Percentiles rank a stretch among this genome's conserved stretches.
Conservation (phyloP, 2,888 invertebrate genomes). For the Hybos culiciformis region DNA sequence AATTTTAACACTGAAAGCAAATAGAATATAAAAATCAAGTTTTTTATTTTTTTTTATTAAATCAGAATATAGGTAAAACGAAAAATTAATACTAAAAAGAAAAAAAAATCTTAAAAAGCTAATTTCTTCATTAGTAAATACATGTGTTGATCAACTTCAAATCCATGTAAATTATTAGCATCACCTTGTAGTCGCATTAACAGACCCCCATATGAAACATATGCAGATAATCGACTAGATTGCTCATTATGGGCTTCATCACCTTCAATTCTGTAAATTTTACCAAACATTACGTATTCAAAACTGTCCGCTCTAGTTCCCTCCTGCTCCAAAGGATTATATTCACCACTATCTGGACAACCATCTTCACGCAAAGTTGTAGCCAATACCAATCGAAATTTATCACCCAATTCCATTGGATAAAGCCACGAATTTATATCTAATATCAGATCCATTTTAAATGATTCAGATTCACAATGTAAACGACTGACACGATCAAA, state of each 20-base stretch:
- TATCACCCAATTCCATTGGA: conserved; percentile 86
- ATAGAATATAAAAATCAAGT: too few species aligned
- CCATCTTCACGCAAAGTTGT: conserved; percentile 94
- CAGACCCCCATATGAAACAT: conserved; percentile 94
- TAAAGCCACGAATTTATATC: conserved; percentile 98
- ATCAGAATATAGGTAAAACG: too few species aligned
- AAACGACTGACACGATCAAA: conserved; percentile 93
- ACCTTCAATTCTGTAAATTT: conserved; percentile 71
- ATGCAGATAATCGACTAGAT: conserved; percentile 79
- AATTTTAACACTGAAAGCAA: too few species aligned
- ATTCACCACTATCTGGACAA: conserved; percentile 90
- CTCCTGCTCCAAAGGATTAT: conserved; percentile 78
- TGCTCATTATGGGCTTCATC: conserved; percentile 83
- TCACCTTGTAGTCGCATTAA: conserved; percentile 96
- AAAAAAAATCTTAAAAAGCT: conserved; percentile 52
- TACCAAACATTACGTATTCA: conserved; percentile 98
- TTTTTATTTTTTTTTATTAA: too few species aligned
- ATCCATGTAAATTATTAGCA: conserved; percentile 95
- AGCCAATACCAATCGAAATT: conserved; percentile 74
- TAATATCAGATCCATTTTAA: conserved; percentile 98
- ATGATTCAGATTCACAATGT: conserved; percentile 97
- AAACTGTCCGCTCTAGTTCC: conserved; percentile 91
- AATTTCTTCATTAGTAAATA: conserved; percentile 97
- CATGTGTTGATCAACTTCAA: conserved; percentile 94
- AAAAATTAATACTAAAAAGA: too few species aligned